Evolutionary conservation across 2,797 vertebrate genomes (phyloP), one percentile per base, ranked within the genome.

Genomic region (Catharus ustulatus): DNA sequence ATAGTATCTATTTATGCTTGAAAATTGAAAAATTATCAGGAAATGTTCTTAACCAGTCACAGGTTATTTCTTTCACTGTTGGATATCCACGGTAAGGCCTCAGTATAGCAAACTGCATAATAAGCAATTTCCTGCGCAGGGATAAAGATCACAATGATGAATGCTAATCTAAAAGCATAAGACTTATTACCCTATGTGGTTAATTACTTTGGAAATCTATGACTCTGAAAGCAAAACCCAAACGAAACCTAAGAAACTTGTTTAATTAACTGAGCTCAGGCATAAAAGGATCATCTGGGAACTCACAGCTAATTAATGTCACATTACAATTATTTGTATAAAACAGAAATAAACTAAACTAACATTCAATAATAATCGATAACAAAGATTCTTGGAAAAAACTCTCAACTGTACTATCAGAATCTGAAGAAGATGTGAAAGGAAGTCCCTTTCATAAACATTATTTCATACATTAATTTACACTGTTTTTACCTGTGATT

Each of bases 21-120:
- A 95, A 98, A 99, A 99, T 98, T 98, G 98, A 99, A 99, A 98
- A 98, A 98, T 98, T 98, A 98, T 98, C 98, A 90, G 97, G 97
- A 97, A 97, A 97, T 92, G 73, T 97, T 97, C 93, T 97, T 96
- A 98, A 98, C 98, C 98, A 97, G 93, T 88, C 94, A 95, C 94
- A 97, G 97, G 95, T 98, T 98, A 97, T 98, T 96, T 94, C 95
- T 97, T 97, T 96, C 95, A 91, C 81, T 97, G 93, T 97, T 98
- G 84, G 96, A 97, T 96, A 97, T 90, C 96, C 96, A 96, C 93
- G 69, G 97, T 97, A 93, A 95, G 88, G 85, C 86, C 96, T 93
- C 83, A 96, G 85, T 87, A 97, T 98, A 98, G 98, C 98, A 98
- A 98, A 98, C 98, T 98, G 97, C 81, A 92, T 96, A 97, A 97